These are phyloP conservation scores for Pegoplata infirma DNA, from an alignment of 2,888 invertebrate genomes.

Conservation along the genomic window DNA sequence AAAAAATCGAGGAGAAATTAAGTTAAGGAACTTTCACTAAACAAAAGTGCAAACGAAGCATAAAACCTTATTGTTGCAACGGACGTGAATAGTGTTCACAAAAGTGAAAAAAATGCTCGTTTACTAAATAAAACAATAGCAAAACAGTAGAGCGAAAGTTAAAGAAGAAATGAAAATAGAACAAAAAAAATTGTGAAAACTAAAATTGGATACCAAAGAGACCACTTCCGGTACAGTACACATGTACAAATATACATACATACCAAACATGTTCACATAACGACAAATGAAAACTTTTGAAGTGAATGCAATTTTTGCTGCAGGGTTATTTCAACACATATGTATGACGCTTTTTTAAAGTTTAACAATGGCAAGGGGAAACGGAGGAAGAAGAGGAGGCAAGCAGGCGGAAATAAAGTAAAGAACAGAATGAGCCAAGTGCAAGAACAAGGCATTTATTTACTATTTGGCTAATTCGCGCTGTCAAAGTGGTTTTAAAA, in stretches of 20 bases:
- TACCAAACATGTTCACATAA: background rate
- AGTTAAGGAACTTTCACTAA: conserved; percentile 48
- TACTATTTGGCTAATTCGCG: conserved; percentile 76
- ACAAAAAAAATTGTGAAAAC: background rate
- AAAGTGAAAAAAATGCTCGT: conserved; percentile 22
- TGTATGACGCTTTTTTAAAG: conserved; percentile 17
- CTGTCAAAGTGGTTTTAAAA: conserved; percentile 73
- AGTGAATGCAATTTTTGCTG: conserved; percentile 42
- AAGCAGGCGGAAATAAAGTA: too few relatives aligned
- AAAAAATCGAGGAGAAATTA: conserved; percentile 18
- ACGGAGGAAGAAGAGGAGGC: background rate
- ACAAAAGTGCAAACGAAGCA: conserved; percentile 58
- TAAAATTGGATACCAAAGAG: conserved; percentile 47
- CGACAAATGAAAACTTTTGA: background rate
- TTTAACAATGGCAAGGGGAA: background rate
- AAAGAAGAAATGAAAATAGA: conserved; percentile 4
- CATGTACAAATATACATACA: conserved; percentile 16
- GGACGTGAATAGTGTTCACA: conserved; percentile 44
- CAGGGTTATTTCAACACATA: conserved; percentile 50
- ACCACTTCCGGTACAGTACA: conserved; percentile 53
- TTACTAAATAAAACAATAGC: conserved; percentile 43
- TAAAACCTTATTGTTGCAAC: conserved; percentile 56
- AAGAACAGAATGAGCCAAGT: conserved; percentile 1
- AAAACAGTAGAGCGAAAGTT: too few relatives aligned
- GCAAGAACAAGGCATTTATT: conserved; percentile 68